Percentiles rank a stretch among this genome's conserved stretches.
phyloP scores from a whole-genome alignment of 1,140 invertebrate species.

The Dreissena polymorpha region DNA sequence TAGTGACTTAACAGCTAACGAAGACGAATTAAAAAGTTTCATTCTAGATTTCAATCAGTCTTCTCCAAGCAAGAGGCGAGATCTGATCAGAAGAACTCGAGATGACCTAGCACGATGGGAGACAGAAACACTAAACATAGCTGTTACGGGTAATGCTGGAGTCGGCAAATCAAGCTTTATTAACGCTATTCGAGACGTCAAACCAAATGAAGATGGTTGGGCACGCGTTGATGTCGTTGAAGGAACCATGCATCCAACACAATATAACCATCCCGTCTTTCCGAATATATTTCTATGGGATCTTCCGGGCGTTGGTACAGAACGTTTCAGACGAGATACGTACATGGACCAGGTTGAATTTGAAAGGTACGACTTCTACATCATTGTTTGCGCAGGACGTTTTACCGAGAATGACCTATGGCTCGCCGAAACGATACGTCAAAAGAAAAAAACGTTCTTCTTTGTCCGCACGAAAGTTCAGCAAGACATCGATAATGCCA shows the following conservation, averaged over 20 bases:
- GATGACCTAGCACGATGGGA: too few relatives aligned
- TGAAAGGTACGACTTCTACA: constrained; percentile 1
- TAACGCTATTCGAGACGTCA: constrained; percentile 3
- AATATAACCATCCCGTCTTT: neutral
- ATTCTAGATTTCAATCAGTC: too few relatives aligned
- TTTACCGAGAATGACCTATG: neutral
- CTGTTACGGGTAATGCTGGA: constrained; percentile 11
- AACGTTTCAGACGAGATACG: neutral
- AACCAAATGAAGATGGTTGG: neutral
- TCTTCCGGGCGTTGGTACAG: constrained; percentile 13
- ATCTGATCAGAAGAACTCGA: too few relatives aligned
- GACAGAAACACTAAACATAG: neutral
- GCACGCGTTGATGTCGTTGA: constrained; percentile 9
- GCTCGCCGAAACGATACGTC: neutral
- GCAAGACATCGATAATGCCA: neutral
- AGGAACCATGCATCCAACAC: neutral
- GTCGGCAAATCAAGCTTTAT: constrained; percentile 25
- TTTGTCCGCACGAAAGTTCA: constrained; percentile 11
- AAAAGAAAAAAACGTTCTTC: neutral
- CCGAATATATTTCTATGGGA: constrained; percentile 1
- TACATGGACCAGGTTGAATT: neutral
- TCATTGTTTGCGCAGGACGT: neutral
- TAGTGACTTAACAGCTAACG: too few relatives aligned
- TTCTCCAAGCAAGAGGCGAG: too few relatives aligned
- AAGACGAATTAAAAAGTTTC: too few relatives aligned